phyloP scores from a whole-genome alignment of 2,113 vertebrate genomes.

The Parus major region DNA sequence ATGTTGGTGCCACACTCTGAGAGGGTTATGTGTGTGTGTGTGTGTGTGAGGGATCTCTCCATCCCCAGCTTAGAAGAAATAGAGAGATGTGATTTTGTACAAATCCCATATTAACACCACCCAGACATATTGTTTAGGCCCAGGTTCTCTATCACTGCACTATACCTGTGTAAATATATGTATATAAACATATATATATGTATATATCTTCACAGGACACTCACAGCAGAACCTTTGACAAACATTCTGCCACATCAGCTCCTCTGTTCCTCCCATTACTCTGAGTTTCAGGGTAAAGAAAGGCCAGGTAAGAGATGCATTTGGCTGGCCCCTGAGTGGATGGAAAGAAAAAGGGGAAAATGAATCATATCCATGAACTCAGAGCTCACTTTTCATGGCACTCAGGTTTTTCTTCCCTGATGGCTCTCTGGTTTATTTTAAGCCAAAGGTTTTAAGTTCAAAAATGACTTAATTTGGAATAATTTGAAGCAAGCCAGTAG shows the following conservation, averaged over 20 bases:
- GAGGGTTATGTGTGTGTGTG: neutral
- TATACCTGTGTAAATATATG: neutral
- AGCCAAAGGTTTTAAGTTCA: slow-evolving; percentile 52
- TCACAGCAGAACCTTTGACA: neutral
- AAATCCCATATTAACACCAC: neutral
- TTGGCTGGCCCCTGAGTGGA: neutral
- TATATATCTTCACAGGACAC: neutral
- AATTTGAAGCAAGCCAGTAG: slow-evolving; percentile 63
- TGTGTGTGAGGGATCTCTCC: neutral
- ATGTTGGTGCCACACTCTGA: neutral
- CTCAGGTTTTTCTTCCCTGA: slow-evolving; percentile 25
- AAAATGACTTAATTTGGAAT: slow-evolving; percentile 63
- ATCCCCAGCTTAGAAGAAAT: neutral
- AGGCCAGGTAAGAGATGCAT: slow-evolving; percentile 2
- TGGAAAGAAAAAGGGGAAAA: slow-evolving; percentile 33
- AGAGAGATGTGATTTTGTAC: neutral
- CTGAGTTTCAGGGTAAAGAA: neutral
- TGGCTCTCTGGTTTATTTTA: slow-evolving; percentile 60
- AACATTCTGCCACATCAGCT: neutral
- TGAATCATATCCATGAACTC: slow-evolving; percentile 36
- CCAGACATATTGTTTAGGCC: neutral
- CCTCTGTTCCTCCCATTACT: neutral
- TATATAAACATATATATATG: neutral
- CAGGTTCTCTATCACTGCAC: neutral
- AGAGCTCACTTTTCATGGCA: slow-evolving; percentile 31